phyloP scores from a whole-genome alignment of 2,888 invertebrate genomes.

The Melinopterus prodromus region DNA sequence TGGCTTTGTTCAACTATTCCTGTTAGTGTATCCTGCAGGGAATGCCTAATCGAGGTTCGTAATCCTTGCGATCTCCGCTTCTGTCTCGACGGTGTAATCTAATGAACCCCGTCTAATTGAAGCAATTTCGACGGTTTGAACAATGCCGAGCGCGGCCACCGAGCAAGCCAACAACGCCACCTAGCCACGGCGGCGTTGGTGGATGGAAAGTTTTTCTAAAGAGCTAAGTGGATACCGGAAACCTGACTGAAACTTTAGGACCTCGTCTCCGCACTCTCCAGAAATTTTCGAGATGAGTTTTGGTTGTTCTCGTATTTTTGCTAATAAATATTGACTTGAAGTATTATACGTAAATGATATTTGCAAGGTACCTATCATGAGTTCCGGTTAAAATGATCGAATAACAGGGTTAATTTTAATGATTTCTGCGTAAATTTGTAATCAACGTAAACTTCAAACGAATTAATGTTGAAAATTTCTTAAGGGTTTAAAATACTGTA shows the following conservation, averaged over 20 bases:
- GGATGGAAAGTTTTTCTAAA: background rate
- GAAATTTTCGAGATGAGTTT: background rate
- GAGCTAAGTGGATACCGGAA: background rate
- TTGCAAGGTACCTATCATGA: too few relatives aligned
- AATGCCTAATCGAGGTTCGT: background rate
- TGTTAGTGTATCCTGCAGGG: constrained; percentile 4
- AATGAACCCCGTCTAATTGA: constrained; percentile 4
- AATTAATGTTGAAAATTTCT: too few relatives aligned
- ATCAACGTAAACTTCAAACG: too few relatives aligned
- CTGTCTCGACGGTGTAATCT: background rate
- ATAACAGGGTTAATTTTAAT: too few relatives aligned
- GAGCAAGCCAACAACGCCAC: background rate
- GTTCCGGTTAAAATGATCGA: too few relatives aligned
- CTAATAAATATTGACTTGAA: too few relatives aligned
- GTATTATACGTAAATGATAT: too few relatives aligned
- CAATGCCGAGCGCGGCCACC: background rate
- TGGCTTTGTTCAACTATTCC: background rate
- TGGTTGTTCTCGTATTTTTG: background rate
- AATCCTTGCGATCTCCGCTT: background rate
- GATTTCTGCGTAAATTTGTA: too few relatives aligned
- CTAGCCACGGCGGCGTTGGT: background rate
- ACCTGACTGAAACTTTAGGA: background rate
- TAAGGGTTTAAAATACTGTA: too few relatives aligned
- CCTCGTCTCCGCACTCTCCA: background rate
- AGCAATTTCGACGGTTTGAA: constrained; percentile 4